These are phyloP conservation scores for Pocillopora meandrina DNA, from an alignment of 92 coral and sea anemone genomes.

Conservation along the genomic window DNA sequence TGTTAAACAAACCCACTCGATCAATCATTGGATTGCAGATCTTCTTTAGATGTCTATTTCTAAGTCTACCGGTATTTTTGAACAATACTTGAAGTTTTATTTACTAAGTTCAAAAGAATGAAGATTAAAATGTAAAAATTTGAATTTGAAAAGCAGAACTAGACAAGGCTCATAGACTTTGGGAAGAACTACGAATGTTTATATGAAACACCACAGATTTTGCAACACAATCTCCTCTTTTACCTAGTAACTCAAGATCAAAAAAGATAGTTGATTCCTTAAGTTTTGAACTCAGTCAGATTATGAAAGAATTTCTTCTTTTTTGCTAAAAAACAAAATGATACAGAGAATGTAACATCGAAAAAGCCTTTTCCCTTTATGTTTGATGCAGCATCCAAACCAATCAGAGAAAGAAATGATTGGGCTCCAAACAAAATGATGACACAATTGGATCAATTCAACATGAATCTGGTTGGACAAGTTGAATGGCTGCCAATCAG, in stretches of 20 bases:
- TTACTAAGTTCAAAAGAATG: neutral
- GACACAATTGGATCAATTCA: conserved; percentile 8
- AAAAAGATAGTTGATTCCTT: neutral
- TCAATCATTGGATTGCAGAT: neutral
- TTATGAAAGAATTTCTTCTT: neutral
- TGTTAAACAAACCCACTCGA: conserved; percentile 18
- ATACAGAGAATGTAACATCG: neutral
- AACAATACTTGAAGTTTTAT: neutral
- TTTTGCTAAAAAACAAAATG: conserved; percentile 13
- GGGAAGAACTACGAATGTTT: neutral
- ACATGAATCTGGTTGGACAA: conserved; percentile 11
- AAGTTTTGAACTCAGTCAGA: conserved; percentile 12
- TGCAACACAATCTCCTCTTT: neutral
- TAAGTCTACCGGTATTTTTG: conserved; percentile 3
- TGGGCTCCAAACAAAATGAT: conserved; percentile 45
- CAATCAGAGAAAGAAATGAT: conserved; percentile 29
- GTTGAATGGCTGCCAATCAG: conserved; percentile 55
- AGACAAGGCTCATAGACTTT: conserved; percentile 8
- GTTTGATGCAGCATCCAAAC: conserved; percentile 22
- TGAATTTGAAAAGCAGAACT: neutral
- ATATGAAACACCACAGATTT: neutral
- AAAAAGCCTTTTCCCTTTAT: neutral
- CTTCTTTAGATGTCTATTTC: neutral
- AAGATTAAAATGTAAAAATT: conserved; percentile 24
- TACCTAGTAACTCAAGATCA: neutral